A percentile compares a stretch with the other conserved stretches of the same genome.
These are phyloP conservation scores for Ivindomyrus marchei DNA, from an alignment of 2,113 vertebrate species.

Conservation along the genomic window DNA sequence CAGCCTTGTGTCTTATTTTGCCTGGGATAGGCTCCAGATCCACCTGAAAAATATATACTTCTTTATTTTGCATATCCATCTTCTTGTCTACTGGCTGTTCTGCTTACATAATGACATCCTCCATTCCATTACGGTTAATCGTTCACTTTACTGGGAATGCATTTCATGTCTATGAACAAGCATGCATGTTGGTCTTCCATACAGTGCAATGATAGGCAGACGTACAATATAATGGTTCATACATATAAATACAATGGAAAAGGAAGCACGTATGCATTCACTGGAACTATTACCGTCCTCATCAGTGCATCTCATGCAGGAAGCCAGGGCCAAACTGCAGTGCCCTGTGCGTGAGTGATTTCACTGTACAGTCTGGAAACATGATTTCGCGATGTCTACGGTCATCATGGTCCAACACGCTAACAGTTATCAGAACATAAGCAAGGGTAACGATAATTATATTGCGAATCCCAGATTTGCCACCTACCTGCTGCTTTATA, in stretches of 20 bases:
- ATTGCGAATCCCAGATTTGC: neutral
- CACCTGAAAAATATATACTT: neutral
- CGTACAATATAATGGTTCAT: neutral
- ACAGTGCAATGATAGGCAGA: neutral
- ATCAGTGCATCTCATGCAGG: conserved; percentile 17
- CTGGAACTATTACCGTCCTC: neutral
- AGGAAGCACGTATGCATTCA: neutral
- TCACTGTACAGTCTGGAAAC: neutral
- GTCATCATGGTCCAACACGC: neutral
- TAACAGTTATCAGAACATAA: neutral
- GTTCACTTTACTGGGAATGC: conserved; percentile 12
- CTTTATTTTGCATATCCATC: neutral
- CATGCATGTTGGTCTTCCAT: neutral
- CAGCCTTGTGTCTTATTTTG: neutral
- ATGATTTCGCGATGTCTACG: neutral
- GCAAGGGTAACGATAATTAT: neutral
- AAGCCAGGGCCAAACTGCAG: neutral
- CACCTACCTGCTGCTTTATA: neutral
- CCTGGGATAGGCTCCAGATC: neutral
- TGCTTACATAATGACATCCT: neutral
- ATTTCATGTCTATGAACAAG: neutral
- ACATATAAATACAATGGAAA: neutral
- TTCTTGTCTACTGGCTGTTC: neutral
- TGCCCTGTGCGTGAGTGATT: neutral
- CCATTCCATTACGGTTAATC: neutral